A percentile compares a stretch with the other conserved stretches of the same genome.
Conservation (phyloP, 2,888 invertebrate species). For the Cheilosia soror region DNA sequence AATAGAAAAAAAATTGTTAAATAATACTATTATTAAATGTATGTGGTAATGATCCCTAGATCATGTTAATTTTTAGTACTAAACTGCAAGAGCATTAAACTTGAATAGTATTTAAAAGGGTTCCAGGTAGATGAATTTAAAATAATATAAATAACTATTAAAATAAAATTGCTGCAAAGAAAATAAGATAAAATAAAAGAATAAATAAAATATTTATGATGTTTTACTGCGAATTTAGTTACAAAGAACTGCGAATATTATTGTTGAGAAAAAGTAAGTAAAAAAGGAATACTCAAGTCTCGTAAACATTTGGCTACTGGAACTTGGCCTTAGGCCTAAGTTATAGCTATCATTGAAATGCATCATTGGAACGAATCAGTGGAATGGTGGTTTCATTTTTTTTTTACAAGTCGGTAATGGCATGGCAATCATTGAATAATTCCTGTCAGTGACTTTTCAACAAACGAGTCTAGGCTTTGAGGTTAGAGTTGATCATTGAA, state of each 20-base stretch:
- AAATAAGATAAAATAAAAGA: slow-evolving; percentile 52
- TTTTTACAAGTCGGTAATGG: no score
- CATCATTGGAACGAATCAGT: no score
- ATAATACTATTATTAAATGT: slow-evolving; percentile 45
- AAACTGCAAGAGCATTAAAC: slow-evolving; percentile 32
- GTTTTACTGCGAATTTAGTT: background rate
- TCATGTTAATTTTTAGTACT: slow-evolving; percentile 62
- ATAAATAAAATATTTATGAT: background rate
- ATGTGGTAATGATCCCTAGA: slow-evolving; percentile 60
- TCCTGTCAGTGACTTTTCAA: no score
- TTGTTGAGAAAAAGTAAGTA: no score
- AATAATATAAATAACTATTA: slow-evolving; percentile 26
- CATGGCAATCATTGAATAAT: no score
- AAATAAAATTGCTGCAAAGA: slow-evolving; percentile 49
- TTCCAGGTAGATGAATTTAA: slow-evolving; percentile 49
- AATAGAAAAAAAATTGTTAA: slow-evolving; percentile 53
- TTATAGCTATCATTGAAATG: no score
- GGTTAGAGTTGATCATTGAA: no score
- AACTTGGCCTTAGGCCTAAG: no score
- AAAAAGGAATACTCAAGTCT: no score
- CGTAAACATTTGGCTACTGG: no score
- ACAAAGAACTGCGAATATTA: background rate
- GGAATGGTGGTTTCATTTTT: no score
- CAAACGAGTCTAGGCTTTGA: no score
- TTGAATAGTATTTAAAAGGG: slow-evolving; percentile 34